These are phyloP conservation scores for Ceratina japonica DNA, from an alignment of 1,140 invertebrate genomes.

Conservation along the genomic window DNA sequence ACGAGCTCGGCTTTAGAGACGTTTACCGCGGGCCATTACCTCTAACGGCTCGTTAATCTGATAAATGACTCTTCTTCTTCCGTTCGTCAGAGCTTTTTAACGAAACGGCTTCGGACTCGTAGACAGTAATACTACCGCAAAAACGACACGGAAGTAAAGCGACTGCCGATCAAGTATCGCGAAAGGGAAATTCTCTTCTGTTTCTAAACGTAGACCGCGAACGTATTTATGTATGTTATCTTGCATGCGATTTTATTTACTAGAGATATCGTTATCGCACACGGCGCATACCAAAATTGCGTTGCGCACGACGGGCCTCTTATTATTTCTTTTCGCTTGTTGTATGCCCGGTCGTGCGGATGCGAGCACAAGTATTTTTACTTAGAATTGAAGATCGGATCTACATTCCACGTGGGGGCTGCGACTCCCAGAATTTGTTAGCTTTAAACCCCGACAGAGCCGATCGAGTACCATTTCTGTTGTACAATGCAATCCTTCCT, in stretches of 20 bases:
- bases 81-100: not conserved
- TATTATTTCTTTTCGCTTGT: not conserved
- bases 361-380: conserved; percentile 20
- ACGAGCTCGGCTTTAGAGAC: conserved; percentile 2
- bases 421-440: not conserved
- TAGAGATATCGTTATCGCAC: conserved; percentile 20
- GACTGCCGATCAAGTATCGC: not conserved
- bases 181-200: not conserved
- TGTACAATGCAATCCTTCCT: not conserved
- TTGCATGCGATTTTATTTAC: conserved; percentile 38
- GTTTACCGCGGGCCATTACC: not conserved
- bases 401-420: not conserved
- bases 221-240: conserved; percentile 29
- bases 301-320: not conserved
- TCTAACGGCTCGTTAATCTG: conserved; percentile 1
- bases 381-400: conserved; percentile 1
- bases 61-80: not conserved
- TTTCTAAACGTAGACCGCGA: not conserved
- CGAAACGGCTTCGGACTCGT: not conserved
- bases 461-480: not conserved
- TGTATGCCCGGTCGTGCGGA: not conserved
- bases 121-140: not conserved
- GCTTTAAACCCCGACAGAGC: conserved; percentile 35
- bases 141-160: not conserved
- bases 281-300: conserved; percentile 32